phyloP scores from a whole-genome alignment of 2,888 invertebrate species.

The Octonoba sinensis region DNA sequence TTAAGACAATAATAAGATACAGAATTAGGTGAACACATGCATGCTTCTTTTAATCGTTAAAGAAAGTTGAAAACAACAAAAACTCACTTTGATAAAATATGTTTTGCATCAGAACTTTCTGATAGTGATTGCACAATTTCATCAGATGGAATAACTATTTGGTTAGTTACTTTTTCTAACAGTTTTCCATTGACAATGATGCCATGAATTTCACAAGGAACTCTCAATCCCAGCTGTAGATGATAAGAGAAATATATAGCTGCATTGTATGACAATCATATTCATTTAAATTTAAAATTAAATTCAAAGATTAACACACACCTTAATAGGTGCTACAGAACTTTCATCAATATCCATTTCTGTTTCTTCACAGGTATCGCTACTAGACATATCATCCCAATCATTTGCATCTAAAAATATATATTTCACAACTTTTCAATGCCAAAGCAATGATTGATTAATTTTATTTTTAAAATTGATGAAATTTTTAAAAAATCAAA shows the following conservation, averaged over 20 bases:
- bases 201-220: constrained; percentile 75
- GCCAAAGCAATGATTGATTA: no score
- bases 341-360: constrained; percentile 65
- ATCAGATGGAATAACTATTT: constrained; percentile 48
- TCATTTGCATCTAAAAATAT: constrained; percentile 67
- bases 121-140: constrained; percentile 28
- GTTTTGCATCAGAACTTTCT: constrained; percentile 22
- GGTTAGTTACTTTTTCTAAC: constrained; percentile 76
- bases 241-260: neutral
- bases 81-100: constrained; percentile 63
- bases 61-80: neutral
- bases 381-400: constrained; percentile 70
- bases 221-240: constrained; percentile 31
- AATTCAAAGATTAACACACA: neutral
- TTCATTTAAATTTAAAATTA: neutral
- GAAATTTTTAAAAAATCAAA: no score
- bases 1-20: no score
- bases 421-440: neutral
- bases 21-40: no score
- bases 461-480: no score
- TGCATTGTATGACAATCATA: neutral
- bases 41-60: no score
- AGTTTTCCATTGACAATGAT: constrained; percentile 76
- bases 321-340: constrained; percentile 49
- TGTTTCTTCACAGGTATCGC: constrained; percentile 69